phyloP scores from a whole-genome alignment of 2,888 invertebrate genomes.

The Villa cingulata region DNA sequence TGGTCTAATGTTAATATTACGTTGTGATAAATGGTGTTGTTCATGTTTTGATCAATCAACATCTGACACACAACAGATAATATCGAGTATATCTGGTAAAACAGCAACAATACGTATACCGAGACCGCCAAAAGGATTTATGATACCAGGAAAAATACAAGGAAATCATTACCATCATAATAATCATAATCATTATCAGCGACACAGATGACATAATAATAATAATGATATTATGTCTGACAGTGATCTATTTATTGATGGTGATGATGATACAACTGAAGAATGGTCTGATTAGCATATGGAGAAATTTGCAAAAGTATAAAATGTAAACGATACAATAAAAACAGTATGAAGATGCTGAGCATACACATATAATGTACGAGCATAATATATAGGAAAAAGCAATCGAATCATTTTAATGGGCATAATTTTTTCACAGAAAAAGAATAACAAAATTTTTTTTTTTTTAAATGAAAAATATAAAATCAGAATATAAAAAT shows the following conservation, averaged over 20 bases:
- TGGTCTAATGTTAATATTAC: conserved; percentile 27
- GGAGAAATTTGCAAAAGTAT: not conserved
- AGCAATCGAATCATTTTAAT: too few relatives aligned
- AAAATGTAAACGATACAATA: too few relatives aligned
- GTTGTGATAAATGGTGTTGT: conserved; percentile 34
- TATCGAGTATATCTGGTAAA: conserved; percentile 31
- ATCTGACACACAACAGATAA: conserved; percentile 27
- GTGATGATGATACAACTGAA: conserved; percentile 23
- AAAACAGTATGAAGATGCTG: too few relatives aligned
- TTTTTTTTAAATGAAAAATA: too few relatives aligned
- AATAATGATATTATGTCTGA: too few relatives aligned
- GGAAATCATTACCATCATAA: conserved; percentile 5
- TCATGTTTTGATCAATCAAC: conserved; percentile 28
- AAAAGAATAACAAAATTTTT: too few relatives aligned
- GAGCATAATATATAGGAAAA: too few relatives aligned
- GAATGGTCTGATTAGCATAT: conserved; percentile 21
- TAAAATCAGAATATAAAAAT: too few relatives aligned
- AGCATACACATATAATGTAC: too few relatives aligned
- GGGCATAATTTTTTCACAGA: too few relatives aligned
- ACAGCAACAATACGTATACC: conserved; percentile 28
- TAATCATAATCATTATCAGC: conserved; percentile 5
- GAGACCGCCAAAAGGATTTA: conserved; percentile 26
- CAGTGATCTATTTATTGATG: conserved; percentile 26
- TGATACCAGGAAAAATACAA: conserved; percentile 22
- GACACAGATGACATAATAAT: conserved; percentile 34